Evolutionary conservation across 2,888 invertebrate species (phyloP), one percentile per base, ranked within the genome.

Genomic region (Anodontia alba): DNA sequence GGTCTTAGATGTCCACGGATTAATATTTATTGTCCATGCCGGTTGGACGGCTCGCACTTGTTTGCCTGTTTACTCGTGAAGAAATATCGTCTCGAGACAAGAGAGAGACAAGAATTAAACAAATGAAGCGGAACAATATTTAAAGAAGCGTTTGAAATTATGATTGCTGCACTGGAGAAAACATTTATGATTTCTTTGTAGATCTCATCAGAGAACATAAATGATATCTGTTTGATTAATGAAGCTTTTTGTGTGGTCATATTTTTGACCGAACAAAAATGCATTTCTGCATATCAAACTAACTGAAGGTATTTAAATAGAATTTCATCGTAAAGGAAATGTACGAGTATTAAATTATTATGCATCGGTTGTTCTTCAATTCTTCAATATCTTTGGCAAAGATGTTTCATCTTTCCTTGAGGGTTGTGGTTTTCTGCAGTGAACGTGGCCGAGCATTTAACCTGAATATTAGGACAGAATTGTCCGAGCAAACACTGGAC

Each of bases 61-160:
- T 62, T 33, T 33, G 62, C 17, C 20, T 62, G 62, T 15, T 33
- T 62, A 31, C 33, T 1, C 62, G 62, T 62, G 62, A 33, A 62
- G 62, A 62, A 62, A 62, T 62, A 62, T 62, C 62, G 20, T 31
- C 62, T 62, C 33, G 12, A 62, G 62, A 62, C 62, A 62, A 62
- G 2, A 33, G 62, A 3, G 33, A 17, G 62, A 62, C 62, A 62
- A 1, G 62, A 31, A 62, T 62, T 62, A 62, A 33, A 12, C 29
- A 62, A 62, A 62, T 62, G 62, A 33, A 33, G 29, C 29, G 62
- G 62, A 62, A 62, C 62, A 62, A 62, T 62, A 33, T 62, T 31
- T 62, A 62, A 62, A 62, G 62, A 62, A 62, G 62, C 62, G 62
- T 62, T 62, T 62, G 62, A 62, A 62, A 62, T 62, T 62, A 62